Base-by-base conservation (phyloP, 64 coral and sea anemone genomes). In the Actinia equina region DNA sequence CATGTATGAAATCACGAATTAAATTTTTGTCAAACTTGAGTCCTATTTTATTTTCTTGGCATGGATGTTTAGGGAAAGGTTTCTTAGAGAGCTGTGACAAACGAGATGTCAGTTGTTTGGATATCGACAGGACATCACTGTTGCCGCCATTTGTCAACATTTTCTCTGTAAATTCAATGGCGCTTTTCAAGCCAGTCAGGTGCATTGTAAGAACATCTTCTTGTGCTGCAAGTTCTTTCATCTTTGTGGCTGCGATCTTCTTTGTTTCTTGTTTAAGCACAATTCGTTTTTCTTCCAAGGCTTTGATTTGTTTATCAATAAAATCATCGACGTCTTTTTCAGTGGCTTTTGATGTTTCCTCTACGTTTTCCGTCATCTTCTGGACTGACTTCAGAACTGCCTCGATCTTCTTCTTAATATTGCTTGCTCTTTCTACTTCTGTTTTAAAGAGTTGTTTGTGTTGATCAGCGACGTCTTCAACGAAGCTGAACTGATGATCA, bases 401-500 rank as follows among this genome's bases (percentile, higher is more conserved):
- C 22, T 65, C 19, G 19, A 65, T 23, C 18, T 65, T 65, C 19
- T 65, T 65, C 62, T 41, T 79, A 6, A 2, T 89, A 11, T 16
- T 17, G 80, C 52, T 83, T 26, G 79, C 52, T 54, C 67, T 17
- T 41, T 69, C 14, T 25, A 89, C 56, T 55, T 46, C 43, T 17
- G 59, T 26, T 54, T 70, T 79, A 17, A 89, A 44, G 53, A 20
- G 10, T 41, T 83, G 51, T 82, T 62, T 69, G 23, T 89, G 77
- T 81, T 26, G 59, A 52, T 70, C 44, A 70, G 88, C 88, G 30
- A 89, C 80, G 41, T 89, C 88, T 52, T 25, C 88, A 26, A 83
- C 17, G 64, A 89, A 89, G 22, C 65, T 46, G 26, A 82, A 89
- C 79, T 71, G 59, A 25, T 89, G 88, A 82, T 83, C 79, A 23